Conservation (phyloP, 2,797 vertebrate genomes). For the Phoeniculus purpureus region DNA sequence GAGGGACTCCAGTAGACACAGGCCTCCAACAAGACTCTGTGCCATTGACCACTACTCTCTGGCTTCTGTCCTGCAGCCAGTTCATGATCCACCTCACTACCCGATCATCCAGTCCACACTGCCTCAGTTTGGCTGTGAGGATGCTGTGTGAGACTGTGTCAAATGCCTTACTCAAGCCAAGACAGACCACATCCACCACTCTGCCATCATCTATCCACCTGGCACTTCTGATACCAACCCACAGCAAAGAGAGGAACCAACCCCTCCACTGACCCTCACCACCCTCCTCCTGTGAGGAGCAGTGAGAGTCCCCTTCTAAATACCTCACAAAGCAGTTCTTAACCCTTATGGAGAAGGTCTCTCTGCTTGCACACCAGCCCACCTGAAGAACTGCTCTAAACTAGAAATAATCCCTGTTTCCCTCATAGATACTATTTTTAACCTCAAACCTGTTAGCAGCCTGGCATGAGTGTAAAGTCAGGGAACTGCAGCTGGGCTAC, state of each 20-base stretch:
- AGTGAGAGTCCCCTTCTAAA: not conserved
- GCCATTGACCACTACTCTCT: too few relatives aligned
- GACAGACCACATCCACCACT: too few relatives aligned
- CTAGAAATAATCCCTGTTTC: not conserved
- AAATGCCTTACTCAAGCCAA: too few relatives aligned
- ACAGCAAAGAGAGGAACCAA: not conserved
- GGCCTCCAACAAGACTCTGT: too few relatives aligned
- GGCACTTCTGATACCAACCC: too few relatives aligned
- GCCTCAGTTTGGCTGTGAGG: too few relatives aligned
- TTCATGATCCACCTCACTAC: too few relatives aligned
- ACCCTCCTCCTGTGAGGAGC: not conserved
- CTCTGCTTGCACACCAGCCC: not conserved
- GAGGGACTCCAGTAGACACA: too few relatives aligned
- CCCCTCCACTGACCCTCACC: accelerated
- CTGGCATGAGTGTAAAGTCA: not conserved
- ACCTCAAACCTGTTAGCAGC: not conserved
- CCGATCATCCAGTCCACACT: too few relatives aligned
- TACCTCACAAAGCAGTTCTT: not conserved
- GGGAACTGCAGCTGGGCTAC: not conserved
- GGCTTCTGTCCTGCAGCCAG: too few relatives aligned
- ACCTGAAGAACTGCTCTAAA: accelerated
- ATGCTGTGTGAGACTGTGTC: too few relatives aligned
- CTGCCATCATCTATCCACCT: too few relatives aligned
- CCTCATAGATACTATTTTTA: not conserved
- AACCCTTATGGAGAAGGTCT: not conserved